Evolutionary conservation across 2,797 vertebrate species (phyloP).

Genomic region (Esox masquinongy): DNA sequence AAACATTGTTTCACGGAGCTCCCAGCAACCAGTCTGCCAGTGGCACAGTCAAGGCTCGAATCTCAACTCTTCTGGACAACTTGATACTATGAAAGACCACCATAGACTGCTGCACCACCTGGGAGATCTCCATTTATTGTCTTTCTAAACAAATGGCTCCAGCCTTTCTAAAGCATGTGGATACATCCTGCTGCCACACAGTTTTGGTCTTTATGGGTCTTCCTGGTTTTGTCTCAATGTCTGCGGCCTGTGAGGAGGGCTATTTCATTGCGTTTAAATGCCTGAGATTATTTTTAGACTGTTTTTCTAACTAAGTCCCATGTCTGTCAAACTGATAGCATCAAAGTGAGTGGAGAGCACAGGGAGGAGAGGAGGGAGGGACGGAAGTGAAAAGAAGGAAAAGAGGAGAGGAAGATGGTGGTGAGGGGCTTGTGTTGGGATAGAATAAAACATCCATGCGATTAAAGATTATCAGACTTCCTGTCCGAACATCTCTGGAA

Average conservation of each 20-base stretch:
- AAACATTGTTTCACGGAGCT: too few relatives aligned
- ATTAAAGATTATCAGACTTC: neutral
- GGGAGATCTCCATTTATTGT: too few relatives aligned
- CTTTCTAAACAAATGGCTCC: too few relatives aligned
- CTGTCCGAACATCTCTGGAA: neutral
- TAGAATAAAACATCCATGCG: neutral
- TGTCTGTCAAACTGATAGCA: constrained; percentile 6
- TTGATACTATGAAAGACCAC: too few relatives aligned
- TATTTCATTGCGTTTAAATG: neutral
- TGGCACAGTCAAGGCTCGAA: too few relatives aligned
- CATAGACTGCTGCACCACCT: too few relatives aligned
- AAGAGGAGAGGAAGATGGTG: neutral
- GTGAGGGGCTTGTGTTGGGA: neutral
- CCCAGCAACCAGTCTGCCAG: too few relatives aligned
- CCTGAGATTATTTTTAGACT: neutral
- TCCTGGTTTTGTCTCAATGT: constrained; percentile 3
- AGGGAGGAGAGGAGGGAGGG: neutral
- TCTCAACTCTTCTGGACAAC: too few relatives aligned
- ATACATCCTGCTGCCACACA: neutral
- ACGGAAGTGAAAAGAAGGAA: neutral
- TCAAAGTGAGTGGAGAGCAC: neutral
- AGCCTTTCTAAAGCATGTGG: too few relatives aligned
- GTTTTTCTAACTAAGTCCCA: neutral
- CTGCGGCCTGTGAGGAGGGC: neutral
- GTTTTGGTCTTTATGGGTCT: neutral